phyloP scores from a whole-genome alignment of 2,113 vertebrate species.

The Catharus fuscescens region DNA sequence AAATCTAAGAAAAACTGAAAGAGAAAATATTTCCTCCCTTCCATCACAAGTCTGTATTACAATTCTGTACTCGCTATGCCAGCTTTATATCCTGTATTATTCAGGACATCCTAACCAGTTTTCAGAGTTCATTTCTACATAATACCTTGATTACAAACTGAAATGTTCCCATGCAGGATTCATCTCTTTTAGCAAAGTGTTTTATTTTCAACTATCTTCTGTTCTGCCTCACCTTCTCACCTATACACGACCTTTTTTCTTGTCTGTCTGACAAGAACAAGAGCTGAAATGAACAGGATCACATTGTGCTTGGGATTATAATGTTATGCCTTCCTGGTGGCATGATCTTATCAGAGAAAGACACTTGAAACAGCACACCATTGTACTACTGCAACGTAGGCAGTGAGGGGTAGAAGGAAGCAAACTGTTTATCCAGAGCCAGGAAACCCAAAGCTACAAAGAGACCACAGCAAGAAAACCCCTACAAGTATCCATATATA shows the following conservation, averaged over 20 bases:
- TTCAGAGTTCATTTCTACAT: constrained; percentile 27
- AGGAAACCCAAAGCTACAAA: not conserved
- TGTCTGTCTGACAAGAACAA: constrained; percentile 52
- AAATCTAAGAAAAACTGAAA: not conserved
- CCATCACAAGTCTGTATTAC: not conserved
- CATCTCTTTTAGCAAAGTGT: constrained; percentile 4
- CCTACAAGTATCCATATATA: not conserved
- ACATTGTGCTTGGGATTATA: constrained; percentile 39
- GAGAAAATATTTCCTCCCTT: not conserved
- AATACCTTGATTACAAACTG: constrained; percentile 39
- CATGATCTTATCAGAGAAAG: constrained; percentile 22
- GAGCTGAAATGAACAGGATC: constrained; percentile 47
- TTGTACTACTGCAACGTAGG: not conserved
- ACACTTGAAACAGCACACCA: constrained; percentile 16
- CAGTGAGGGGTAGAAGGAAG: not conserved
- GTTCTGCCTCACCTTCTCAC: not conserved
- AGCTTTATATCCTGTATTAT: not conserved
- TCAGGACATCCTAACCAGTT: not conserved
- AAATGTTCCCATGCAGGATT: not conserved
- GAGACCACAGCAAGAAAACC: not conserved
- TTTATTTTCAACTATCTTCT: constrained; percentile 14
- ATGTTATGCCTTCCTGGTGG: constrained; percentile 39
- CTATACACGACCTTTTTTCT: constrained; percentile 37
- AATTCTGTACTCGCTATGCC: not conserved
- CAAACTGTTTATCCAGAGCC: not conserved